Conservation (phyloP, 2,113 vertebrate genomes). For the Gnathonemus echidnorhynchus region DNA sequence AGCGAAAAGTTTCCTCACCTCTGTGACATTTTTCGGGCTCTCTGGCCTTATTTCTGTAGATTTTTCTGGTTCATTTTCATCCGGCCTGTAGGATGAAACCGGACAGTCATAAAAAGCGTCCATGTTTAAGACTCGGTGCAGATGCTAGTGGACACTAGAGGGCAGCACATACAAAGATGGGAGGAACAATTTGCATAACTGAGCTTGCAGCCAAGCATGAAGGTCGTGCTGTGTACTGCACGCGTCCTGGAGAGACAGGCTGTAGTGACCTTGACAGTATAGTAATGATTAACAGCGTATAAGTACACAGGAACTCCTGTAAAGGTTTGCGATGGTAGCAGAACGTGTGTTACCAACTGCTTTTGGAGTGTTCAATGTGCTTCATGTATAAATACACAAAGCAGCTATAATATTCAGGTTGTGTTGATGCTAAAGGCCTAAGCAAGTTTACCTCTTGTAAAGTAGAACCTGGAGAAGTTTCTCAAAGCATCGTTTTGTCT, state of each 20-base stretch:
- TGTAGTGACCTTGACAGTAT: background rate
- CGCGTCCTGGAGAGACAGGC: background rate
- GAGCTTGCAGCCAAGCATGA: background rate
- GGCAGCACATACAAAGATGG: slow-evolving; percentile 27
- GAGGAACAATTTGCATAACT: background rate
- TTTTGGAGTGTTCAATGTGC: background rate
- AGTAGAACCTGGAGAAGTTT: background rate
- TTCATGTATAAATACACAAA: background rate
- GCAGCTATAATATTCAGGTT: background rate
- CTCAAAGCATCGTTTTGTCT: background rate
- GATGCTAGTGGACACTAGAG: slow-evolving; percentile 30
- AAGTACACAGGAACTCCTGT: background rate
- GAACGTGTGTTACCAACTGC: background rate
- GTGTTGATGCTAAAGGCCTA: background rate
- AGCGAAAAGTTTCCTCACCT: background rate
- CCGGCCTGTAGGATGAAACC: slow-evolving; percentile 36
- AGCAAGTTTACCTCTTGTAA: background rate
- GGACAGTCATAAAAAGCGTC: background rate
- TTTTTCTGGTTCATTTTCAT: slow-evolving; percentile 36
- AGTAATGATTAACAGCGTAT: background rate
- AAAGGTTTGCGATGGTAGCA: background rate
- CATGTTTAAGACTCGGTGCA: background rate
- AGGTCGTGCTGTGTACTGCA: background rate
- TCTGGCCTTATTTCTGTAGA: background rate
- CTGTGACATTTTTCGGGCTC: background rate